Evolutionary conservation across 2,888 invertebrate species (phyloP).

Genomic region (Creontiades dilutus): DNA sequence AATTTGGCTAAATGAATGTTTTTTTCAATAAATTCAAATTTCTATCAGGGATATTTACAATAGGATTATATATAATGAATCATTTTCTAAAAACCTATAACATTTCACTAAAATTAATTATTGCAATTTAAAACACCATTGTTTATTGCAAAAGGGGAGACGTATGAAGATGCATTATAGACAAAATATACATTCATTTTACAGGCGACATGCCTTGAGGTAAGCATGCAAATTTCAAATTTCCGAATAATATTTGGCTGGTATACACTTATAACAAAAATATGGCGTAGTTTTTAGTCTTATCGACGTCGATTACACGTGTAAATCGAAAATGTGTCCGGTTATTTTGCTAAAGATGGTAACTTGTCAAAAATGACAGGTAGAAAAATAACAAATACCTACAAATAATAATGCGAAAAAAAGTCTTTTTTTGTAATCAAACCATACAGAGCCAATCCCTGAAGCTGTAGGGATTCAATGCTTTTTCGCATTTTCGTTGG

Average conservation of each 20-base stretch:
- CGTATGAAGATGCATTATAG: conserved; percentile 1
- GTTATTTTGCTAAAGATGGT: too few relatives aligned
- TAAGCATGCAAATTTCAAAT: background rate
- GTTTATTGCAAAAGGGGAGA: conserved; percentile 26
- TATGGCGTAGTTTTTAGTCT: background rate
- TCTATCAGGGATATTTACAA: conserved; percentile 23
- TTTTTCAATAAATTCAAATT: conserved; percentile 18
- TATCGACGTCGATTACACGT: too few relatives aligned
- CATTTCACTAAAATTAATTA: conserved; percentile 26
- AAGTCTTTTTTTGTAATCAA: too few relatives aligned
- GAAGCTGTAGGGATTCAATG: too few relatives aligned
- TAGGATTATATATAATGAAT: background rate
- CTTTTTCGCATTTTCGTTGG: too few relatives aligned
- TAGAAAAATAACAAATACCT: too few relatives aligned
- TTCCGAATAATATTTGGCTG: background rate
- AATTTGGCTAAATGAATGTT: background rate
- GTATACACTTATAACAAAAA: conserved; percentile 15
- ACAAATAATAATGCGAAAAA: too few relatives aligned
- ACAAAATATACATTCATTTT: conserved; percentile 28
- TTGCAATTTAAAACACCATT: conserved; percentile 23
- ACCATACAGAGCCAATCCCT: too few relatives aligned
- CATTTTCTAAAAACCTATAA: conserved; percentile 13
- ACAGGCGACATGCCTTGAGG: background rate
- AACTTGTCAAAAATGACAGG: too few relatives aligned
- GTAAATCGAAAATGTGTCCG: too few relatives aligned